Conservation (phyloP, 30 jellyfish, hydroid and myxozoan species). For the Hydractinia echinata region DNA sequence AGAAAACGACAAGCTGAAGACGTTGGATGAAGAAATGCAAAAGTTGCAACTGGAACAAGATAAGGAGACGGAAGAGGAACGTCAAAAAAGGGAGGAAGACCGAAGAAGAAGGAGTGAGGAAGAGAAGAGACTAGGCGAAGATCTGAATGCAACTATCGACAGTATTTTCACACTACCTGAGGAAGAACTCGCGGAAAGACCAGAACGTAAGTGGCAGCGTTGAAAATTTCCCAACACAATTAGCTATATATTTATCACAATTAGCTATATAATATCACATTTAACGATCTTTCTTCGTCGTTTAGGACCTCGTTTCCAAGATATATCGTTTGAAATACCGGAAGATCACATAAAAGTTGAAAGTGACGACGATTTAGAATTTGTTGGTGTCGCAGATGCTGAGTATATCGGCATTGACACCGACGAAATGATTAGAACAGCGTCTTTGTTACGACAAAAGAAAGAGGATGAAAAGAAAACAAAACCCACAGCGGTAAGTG, state of each 20-base stretch:
- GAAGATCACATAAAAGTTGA: neutral
- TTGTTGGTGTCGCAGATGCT: neutral
- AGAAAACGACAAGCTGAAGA: neutral
- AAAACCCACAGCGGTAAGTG: no score
- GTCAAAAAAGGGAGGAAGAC: neutral
- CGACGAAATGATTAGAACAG: neutral
- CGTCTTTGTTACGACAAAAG: slow-evolving; percentile 7
- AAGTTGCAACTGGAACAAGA: neutral
- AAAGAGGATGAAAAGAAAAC: neutral
- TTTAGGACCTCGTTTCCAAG: neutral
- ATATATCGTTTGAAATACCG: neutral
- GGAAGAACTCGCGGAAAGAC: slow-evolving; percentile 6
- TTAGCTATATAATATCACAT: no score
- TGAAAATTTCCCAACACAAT: no score
- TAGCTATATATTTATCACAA: no score
- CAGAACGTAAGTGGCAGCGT: neutral
- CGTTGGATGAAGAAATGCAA: neutral
- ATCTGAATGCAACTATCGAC: slow-evolving; percentile 20
- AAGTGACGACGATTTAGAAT: neutral
- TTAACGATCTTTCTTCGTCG: no score
- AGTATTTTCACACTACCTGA: slow-evolving; percentile 40
- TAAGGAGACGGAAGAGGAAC: slow-evolving; percentile 12
- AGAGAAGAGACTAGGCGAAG: slow-evolving; percentile 23
- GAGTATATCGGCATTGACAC: neutral
- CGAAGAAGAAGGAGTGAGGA: neutral